Conservation (phyloP, 2,113 vertebrate species). For the Gnathonemus longibarbis region DNA sequence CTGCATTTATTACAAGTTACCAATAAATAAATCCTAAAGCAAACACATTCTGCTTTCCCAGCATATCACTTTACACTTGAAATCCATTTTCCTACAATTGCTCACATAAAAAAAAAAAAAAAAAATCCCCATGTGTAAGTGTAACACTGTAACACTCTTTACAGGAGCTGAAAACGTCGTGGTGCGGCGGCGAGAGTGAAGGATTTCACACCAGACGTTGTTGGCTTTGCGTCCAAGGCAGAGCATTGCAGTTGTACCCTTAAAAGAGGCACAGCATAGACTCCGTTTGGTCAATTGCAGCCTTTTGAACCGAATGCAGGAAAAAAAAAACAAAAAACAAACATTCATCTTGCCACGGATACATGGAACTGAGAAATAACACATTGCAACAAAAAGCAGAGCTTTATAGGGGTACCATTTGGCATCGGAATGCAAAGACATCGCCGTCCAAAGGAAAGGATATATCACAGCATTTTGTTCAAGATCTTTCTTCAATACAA, state of each 20-base stretch:
- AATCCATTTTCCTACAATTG: neutral
- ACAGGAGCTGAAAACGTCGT: neutral
- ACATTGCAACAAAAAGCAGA: neutral
- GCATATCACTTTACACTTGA: neutral
- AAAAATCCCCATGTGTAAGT: neutral
- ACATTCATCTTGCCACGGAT: neutral
- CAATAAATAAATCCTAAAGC: slow-evolving; percentile 15
- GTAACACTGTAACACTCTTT: too few species aligned
- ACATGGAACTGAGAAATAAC: neutral
- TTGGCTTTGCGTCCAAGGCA: neutral
- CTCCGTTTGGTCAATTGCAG: neutral
- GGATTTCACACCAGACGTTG: neutral
- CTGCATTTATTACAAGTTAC: slow-evolving; percentile 19
- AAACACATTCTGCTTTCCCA: slow-evolving; percentile 4
- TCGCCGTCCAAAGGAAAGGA: neutral
- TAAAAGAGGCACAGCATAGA: neutral
- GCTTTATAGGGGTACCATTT: neutral
- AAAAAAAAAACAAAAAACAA: neutral
- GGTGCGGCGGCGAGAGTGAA: neutral
- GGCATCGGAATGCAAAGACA: neutral
- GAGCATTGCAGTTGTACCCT: neutral
- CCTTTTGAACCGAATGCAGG: neutral
- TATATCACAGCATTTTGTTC: neutral
- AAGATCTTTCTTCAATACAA: neutral
- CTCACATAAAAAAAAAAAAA: neutral